Base-by-base conservation (phyloP, 2,113 vertebrate species). In the Callionymus lyra region DNA sequence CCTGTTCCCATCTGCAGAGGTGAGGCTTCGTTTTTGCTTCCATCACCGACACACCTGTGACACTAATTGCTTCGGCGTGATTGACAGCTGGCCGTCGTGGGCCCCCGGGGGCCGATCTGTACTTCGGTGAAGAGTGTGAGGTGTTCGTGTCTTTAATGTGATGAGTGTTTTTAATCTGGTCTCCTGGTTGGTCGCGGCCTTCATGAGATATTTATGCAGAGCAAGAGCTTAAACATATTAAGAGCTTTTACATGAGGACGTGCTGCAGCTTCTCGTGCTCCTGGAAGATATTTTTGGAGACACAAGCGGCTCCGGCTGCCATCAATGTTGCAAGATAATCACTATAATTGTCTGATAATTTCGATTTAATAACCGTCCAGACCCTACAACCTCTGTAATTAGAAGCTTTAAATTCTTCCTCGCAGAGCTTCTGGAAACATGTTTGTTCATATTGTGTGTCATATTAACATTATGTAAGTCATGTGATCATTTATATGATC, bases 1-100 rank as follows among this genome's bases (percentile, higher is more conserved):
- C 95, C 95, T 0, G 87, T 92, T 53, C 95, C 94, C 15, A 90
- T 96, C 66, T 98, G 95, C 76, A 84, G 93, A 95, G 94, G 95
- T 97, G 79, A 67, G 79, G 11, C 44, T 35, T 27, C 21, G 4
- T 27, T 8, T 27, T 8, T 27, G 21, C 21, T 58, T 50, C 53
- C 12, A 44, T 38, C 59, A 53, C 31, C 35, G 16, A 9, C 1
- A 48, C 19, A 45, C 54, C 10, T 41, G 38, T 27, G 6, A 50
- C 60, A 54, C 51, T 64, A 68, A 70, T 64, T 63, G 44, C 63
- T 32, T 60, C 56, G 44, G 31, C 53, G 44, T 59, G 66, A 70
- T 56, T 75, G 64, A 43, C 64, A 53, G 56, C 33, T 41, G 46
- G 57, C 56, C 41, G 27, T 50, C 38, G 11, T 34, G 38, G 38